Conservation (phyloP, 2,797 vertebrate species). For the Salmo trutta region DNA sequence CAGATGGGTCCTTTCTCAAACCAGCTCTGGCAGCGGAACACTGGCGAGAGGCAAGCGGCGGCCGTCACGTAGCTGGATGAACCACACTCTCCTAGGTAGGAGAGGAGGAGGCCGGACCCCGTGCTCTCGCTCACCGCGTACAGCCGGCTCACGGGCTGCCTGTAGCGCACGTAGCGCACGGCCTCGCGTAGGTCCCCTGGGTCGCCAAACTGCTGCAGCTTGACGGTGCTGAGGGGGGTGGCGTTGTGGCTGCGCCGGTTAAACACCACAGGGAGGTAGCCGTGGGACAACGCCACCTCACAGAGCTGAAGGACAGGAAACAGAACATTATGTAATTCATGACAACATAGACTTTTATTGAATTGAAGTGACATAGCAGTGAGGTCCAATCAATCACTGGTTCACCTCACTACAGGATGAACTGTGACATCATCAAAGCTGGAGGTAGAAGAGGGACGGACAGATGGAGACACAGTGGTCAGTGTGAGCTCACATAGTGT, state of each 20-base stretch:
- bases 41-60: constrained; percentile 81
- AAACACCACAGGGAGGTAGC: constrained; percentile 83
- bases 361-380: too few relatives aligned
- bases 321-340: not conserved
- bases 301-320: constrained; percentile 70
- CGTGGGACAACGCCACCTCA: constrained; percentile 75
- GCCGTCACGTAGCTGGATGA: constrained; percentile 84
- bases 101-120: constrained; percentile 82
- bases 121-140: constrained; percentile 84
- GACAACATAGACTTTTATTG: too few relatives aligned
- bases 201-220: constrained; percentile 84
- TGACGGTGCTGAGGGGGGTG: constrained; percentile 78
- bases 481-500: too few relatives aligned
- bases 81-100: constrained; percentile 85
- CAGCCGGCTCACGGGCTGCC: constrained; percentile 76
- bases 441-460: too few relatives aligned
- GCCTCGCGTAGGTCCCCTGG: constrained; percentile 81
- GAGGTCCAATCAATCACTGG: too few relatives aligned
- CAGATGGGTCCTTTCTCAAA: constrained; percentile 78
- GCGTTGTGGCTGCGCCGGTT: constrained; percentile 83
- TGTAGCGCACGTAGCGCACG: constrained; percentile 80
- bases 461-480: not conserved
- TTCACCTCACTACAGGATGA: too few relatives aligned
- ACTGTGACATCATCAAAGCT: too few relatives aligned
- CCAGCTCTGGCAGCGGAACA: constrained; percentile 85